Evolutionary conservation across 2,888 invertebrate species (phyloP), one percentile per base, ranked within the genome.

Genomic region (Drosophila mimetica): DNA sequence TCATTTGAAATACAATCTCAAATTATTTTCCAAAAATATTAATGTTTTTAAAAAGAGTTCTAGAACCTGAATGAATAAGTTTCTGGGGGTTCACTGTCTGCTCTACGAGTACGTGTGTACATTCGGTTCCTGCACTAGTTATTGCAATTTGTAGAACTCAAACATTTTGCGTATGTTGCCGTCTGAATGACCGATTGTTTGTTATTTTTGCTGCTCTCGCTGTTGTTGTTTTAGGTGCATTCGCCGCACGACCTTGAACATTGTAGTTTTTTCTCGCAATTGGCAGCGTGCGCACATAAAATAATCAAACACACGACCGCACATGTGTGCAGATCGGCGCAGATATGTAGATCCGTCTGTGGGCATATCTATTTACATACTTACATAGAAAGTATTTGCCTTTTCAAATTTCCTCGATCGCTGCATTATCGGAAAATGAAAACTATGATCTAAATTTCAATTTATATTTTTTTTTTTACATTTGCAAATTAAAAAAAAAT

Each of bases 131-230:
- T 64, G 48, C 48, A 37, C 54, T 54, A 53, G 54, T 67, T 67
- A 48, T 55, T 63, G 75, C 75, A 76, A 78, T 76, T 81, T 84
- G 79, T 76, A 71, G 69, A 80, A 80, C 65, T 78, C 78, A 80
- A 84, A 84, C 84, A 81, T 81, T 81, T 76, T 84, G 81, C 84
- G 84, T 81, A 81, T 78, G 80, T 48, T 59, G 30, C 74, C 72
- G 74, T 78, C 79, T 70, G 67, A 67, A 57, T 63, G 53, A 39
- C 51, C 60, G 53, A 42, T 46, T 73, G 51, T 55, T 66, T 59
- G 48, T 54, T 48, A 34, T 60, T 50, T 46, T 55, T 47, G 37
- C 20, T 47, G 63, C 30, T 60, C 13, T 41, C 36, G 36, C 55
- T 55, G 37, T 69, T 71, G 48, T 52, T 39, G 39, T 39, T 61